Base-by-base conservation (phyloP, 2,888 invertebrate species). In the Parthenolecanium corni region DNA sequence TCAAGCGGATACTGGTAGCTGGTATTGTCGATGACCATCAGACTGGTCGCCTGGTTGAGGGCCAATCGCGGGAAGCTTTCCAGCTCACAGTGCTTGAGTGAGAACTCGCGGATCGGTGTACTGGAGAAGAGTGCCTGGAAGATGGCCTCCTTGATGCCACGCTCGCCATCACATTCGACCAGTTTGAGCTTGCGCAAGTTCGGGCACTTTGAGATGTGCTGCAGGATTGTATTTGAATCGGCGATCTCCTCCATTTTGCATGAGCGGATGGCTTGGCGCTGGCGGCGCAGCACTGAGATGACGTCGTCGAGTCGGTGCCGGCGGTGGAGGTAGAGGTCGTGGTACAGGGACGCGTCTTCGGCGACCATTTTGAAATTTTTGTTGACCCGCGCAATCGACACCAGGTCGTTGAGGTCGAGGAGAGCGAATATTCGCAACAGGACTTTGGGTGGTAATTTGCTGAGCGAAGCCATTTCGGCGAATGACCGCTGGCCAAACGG, bases 91-190 rank as follows among this genome's bases (percentile, higher is more conserved):
- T 51, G 49, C 51, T 51, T 61, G n/a, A 61, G 9, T 5, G 49
- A 31, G 20, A 61, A 46, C 25, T 61, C 49, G 16, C 23, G 31
- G 1, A 61, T 38, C 5, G n/a, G 23, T 1, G 61, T 61, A 16
- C 18, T 6, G 23, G 61, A 49, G 61, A 61, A 49, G 11, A 61
- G n/a, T 6, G 20, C 40, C 14, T 47, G 36, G 38, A 61, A 51
- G 31, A 40, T 31, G 16, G 21, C 16, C 24, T 51, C 61, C 40
- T 51, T 61, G 24, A 61, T 61, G 24, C 61, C 61, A 12, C 61
- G n/a, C 23, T 61, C 61, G 23, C 61, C 61, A 38, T 61, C 61
- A 38, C 61, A 61, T 23, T 61, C 61, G 21, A 36, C 31, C 49
- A 61, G 21, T 38, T 31, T 21, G 4, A 61, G 40, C 38, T 49